Percentiles rank a stretch among this genome's conserved stretches.
Conservation (phyloP, 2,888 invertebrate genomes). For the Dendrolimus houi region DNA sequence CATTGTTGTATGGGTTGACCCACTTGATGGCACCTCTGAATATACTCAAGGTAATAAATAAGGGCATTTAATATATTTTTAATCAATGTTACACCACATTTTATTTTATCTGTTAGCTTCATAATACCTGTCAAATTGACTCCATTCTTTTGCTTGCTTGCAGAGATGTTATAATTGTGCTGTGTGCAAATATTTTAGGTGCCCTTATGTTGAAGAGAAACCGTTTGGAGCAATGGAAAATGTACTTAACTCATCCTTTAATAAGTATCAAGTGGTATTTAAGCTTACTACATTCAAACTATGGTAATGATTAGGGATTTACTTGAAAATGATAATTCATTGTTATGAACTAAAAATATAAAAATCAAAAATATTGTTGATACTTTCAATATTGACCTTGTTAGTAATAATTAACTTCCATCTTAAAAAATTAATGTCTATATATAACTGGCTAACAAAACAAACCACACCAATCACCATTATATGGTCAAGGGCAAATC, state of each 20-base stretch:
- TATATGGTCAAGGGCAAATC: neutral
- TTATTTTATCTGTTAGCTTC: too few species aligned
- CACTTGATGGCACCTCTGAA: conserved; percentile 98
- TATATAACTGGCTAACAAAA: neutral
- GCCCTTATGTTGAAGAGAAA: conserved; percentile 74
- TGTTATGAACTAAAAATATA: conserved; percentile 8
- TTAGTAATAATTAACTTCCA: conserved; percentile 1
- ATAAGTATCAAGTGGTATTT: conserved; percentile 75
- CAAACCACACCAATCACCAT: neutral
- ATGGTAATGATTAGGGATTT: conserved; percentile 50
- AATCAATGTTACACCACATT: too few species aligned
- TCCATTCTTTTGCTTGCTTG: conserved; percentile 4
- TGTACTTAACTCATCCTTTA: conserved; percentile 70
- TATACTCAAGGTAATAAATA: conserved; percentile 88
- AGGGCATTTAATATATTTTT: too few species aligned
- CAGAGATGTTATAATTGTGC: conserved; percentile 6
- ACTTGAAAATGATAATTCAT: neutral
- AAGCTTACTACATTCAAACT: conserved; percentile 71
- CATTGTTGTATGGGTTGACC: conserved; percentile 98
- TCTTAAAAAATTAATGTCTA: neutral
- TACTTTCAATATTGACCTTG: conserved; percentile 1
- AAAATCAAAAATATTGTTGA: conserved; percentile 6
- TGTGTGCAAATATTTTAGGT: conserved; percentile 59
- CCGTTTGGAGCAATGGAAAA: conserved; percentile 75
- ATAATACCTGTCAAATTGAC: too few species aligned